Conservation (phyloP, 2,888 invertebrate species). For the Bembecia ichneumoniformis region DNA sequence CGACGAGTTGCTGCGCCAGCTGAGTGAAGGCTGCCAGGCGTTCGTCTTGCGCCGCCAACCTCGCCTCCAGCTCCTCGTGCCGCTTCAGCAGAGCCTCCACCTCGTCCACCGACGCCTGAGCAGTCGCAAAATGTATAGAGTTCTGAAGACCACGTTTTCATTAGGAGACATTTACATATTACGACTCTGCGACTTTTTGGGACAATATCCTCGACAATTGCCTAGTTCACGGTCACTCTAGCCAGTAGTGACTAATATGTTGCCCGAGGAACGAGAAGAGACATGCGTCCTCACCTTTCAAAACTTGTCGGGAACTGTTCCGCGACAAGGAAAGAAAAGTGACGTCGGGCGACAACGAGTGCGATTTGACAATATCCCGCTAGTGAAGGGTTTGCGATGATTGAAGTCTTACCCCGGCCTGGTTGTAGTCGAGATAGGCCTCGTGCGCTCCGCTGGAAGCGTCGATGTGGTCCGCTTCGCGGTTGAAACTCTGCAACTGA, state of each 20-base stretch:
- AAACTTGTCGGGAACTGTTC: too few relatives aligned
- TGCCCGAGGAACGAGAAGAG: too few relatives aligned
- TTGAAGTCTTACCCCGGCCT: conserved; percentile 80
- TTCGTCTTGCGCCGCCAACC: conserved; percentile 93
- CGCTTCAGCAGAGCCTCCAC: conserved; percentile 93
- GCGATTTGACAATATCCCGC: too few relatives aligned
- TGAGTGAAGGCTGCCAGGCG: conserved; percentile 86
- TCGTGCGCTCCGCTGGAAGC: conserved; percentile 95
- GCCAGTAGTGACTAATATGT: too few relatives aligned
- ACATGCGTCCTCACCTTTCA: too few relatives aligned
- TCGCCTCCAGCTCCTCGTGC: conserved; percentile 92
- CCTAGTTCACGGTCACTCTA: too few relatives aligned
- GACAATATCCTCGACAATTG: too few relatives aligned
- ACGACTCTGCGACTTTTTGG: too few relatives aligned
- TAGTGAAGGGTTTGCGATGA: too few relatives aligned
- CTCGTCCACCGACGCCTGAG: conserved; percentile 87
- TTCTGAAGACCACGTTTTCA: too few relatives aligned
- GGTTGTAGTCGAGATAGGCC: conserved; percentile 90
- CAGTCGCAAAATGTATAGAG: not conserved
- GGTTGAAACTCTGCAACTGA: conserved; percentile 91
- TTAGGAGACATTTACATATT: not conserved
- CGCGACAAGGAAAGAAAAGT: too few relatives aligned
- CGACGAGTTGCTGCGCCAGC: conserved; percentile 80
- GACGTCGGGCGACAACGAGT: too few relatives aligned
- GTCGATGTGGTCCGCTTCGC: conserved; percentile 97